These are phyloP conservation scores for Rapana venosa DNA, from an alignment of 2,888 invertebrate species.

Conservation along the genomic window DNA sequence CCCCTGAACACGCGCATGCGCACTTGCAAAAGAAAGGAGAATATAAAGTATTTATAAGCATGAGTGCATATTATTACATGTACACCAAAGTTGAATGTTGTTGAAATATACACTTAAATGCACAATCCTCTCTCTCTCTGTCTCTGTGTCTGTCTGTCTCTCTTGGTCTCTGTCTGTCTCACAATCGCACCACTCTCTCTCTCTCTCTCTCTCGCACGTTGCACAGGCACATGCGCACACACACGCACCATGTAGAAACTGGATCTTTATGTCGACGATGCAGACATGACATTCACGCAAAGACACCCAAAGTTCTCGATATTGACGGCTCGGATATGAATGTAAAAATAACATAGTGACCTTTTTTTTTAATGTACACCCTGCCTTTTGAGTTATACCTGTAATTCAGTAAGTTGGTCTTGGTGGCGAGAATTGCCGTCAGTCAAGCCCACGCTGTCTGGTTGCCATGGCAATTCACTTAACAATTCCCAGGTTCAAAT, in stretches of 20 bases:
- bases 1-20: too few relatives aligned
- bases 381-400: neutral
- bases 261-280: too few relatives aligned
- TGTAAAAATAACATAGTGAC: conserved; percentile 1
- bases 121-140: neutral
- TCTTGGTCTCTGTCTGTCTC: neutral
- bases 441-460: conserved; percentile 14
- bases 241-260: neutral
- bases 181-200: neutral
- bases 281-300: too few relatives aligned
- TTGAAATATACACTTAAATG: neutral
- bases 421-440: neutral
- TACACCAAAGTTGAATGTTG: neutral
- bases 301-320: neutral
- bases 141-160: conserved; percentile 18
- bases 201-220: neutral
- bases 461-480: conserved; percentile 2
- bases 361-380: neutral
- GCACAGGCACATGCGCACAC: neutral
- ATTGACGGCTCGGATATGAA: neutral
- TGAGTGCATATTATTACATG: too few relatives aligned
- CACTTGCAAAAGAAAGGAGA: too few relatives aligned
- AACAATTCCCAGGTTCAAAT: neutral
- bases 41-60: too few relatives aligned
- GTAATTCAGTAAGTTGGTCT: neutral